phyloP scores from a whole-genome alignment of 1,140 invertebrate species.

The Thaumatotibia leucotreta region DNA sequence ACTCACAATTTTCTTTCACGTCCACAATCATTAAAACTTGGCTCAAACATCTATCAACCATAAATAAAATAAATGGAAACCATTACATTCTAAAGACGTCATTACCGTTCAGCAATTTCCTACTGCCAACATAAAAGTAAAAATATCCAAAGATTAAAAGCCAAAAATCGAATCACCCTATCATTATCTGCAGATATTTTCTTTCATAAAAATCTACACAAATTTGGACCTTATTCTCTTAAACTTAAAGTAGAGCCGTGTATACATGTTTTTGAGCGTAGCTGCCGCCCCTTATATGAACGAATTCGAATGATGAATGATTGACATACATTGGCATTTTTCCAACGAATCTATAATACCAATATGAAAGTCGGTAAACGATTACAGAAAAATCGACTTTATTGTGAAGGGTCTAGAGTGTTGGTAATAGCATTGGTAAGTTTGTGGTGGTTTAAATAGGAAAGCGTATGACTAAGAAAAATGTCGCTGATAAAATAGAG shows the following conservation, averaged over 20 bases:
- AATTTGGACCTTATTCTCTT: background rate
- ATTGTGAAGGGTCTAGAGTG: background rate
- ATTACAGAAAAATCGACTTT: background rate
- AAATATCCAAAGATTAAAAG: background rate
- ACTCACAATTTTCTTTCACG: background rate
- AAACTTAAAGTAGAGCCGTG: background rate
- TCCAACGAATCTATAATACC: background rate
- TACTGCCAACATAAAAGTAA: background rate
- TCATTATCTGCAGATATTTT: background rate
- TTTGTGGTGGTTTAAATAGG: background rate
- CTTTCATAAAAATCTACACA: background rate
- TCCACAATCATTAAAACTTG: background rate
- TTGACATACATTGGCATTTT: slow-evolving; percentile 11
- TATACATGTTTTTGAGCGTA: background rate
- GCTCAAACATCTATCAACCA: background rate
- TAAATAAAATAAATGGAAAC: background rate
- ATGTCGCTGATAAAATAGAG: background rate
- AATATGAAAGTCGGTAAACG: background rate
- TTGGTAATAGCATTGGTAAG: background rate
- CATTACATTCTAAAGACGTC: background rate
- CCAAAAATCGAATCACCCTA: background rate
- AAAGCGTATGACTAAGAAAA: background rate
- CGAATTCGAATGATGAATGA: background rate
- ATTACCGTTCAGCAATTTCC: background rate
- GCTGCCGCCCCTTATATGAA: background rate